Evolutionary conservation across 2,113 vertebrate species (phyloP), one percentile per base, ranked within the genome.

Genomic region (Motacilla tschutschensis): DNA sequence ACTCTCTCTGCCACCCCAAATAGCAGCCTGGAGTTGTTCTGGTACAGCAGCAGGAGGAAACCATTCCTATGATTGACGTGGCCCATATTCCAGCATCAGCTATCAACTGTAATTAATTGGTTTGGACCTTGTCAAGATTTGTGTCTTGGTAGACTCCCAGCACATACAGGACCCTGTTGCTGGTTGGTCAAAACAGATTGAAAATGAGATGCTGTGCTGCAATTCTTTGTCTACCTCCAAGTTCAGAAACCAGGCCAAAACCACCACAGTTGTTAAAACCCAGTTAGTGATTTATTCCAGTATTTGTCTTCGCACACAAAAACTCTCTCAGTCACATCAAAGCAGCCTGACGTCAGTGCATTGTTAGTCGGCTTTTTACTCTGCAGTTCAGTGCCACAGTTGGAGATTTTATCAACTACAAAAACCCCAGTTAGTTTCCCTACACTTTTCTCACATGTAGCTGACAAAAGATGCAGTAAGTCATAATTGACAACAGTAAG

Each of bases 191-290:
- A 59, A 65, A 33, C 8, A 8, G 51, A 44, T 53, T 60, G 43
- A 73, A 47, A 76, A 80, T 0, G 1, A 91, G 89, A 67, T 50
- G 53, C 35, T 64, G 29, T 50, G 31, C 25, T 60, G 41, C 41
- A 73, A 53, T 85, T 64, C 70, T 82, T 70, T 70, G 63, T n/a
- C 67, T 22, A 9, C 22, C 38, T 71, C 53, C 38, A 70, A 54
- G 58, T 60, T 74, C 38, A 88, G 57, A 91, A 92, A 79, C 26
- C 24, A 84, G 64, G 60, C 57, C 88, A 88, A 91, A 92, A 38
- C 29, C 43, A 60, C 46, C 26, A 38, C 10, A 22, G 36, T 25
- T 60, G 29, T 90, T 77, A 88, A 88, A 90, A 59, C 12, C 21
- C 63, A 51, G 44, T 43, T 40, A 54, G 38, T 46, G 87, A 90